phyloP scores from a whole-genome alignment of 2,113 vertebrate genomes.

The Mus spicilegus region DNA sequence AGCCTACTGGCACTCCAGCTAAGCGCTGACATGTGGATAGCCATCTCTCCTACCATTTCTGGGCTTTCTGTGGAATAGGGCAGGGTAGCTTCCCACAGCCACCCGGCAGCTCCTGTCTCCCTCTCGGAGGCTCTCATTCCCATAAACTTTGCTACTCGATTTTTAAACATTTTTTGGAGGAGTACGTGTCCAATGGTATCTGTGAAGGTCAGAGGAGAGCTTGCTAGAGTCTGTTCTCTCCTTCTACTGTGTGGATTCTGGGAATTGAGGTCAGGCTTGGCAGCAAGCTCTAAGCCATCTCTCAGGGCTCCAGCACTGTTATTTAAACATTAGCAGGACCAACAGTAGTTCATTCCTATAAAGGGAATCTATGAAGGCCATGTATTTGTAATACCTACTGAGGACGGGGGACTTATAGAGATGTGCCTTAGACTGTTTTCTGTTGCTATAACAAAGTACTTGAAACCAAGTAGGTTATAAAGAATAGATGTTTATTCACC shows the following conservation, averaged over 20 bases:
- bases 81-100: not conserved
- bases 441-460: constrained; percentile 4
- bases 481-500: not conserved
- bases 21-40: not conserved
- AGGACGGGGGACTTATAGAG: not conserved
- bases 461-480: not conserved
- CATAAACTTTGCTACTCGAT: not conserved
- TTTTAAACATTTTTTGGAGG: not conserved
- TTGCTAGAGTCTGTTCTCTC: not conserved
- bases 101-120: not conserved
- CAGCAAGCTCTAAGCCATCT: not conserved
- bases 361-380: not conserved
- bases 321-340: not conserved
- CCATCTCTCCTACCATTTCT: not conserved
- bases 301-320: not conserved
- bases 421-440: not conserved
- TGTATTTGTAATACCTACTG: not conserved
- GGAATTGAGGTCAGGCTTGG: not conserved
- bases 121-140: not conserved
- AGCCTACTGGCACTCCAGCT: not conserved
- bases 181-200: too few species aligned
- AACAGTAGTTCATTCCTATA: not conserved
- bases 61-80: not conserved
- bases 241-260: not conserved
- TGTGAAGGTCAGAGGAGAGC: not conserved